Evolutionary conservation across 2,797 vertebrate species (phyloP).

Genomic region (Mastacembelus armatus): DNA sequence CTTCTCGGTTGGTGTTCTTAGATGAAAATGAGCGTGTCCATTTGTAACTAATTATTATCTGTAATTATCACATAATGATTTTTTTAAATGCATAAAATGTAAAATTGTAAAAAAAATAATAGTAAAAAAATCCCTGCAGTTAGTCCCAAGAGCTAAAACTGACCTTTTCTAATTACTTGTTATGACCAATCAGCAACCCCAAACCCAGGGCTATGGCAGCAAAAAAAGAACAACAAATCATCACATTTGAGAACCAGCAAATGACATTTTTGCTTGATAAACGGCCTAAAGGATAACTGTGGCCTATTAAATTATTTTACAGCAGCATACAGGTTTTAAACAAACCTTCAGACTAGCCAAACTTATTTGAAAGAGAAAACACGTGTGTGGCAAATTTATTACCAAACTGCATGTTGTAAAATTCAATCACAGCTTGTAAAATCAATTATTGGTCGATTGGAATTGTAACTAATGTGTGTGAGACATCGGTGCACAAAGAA

Average conservation of each 20-base stretch:
- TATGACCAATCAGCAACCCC: not conserved
- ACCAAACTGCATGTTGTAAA: not conserved
- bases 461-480: no score
- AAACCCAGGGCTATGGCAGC: not conserved
- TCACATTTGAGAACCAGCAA: not conserved
- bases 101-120: no score
- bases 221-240: conserved; percentile 1
- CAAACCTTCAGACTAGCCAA: not conserved
- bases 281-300: not conserved
- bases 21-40: not conserved
- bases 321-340: not conserved
- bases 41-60: conserved; percentile 7
- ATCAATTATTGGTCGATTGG: no score
- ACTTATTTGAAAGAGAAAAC: not conserved
- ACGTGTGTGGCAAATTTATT: not conserved
- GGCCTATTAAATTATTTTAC: not conserved
- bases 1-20: not conserved
- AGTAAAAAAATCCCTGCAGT: not conserved
- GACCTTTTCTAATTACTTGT: conserved; percentile 4
- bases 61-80: not conserved
- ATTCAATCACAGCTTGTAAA: conserved; percentile 9
- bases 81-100: conserved; percentile 11
- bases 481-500: not conserved
- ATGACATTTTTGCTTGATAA: conserved; percentile 1
- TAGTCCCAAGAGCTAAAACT: not conserved